Percentiles rank a stretch among this genome's conserved stretches.
Evolutionary conservation across 2,113 vertebrate genomes (phyloP).

Genomic region (Catharus minimus): DNA sequence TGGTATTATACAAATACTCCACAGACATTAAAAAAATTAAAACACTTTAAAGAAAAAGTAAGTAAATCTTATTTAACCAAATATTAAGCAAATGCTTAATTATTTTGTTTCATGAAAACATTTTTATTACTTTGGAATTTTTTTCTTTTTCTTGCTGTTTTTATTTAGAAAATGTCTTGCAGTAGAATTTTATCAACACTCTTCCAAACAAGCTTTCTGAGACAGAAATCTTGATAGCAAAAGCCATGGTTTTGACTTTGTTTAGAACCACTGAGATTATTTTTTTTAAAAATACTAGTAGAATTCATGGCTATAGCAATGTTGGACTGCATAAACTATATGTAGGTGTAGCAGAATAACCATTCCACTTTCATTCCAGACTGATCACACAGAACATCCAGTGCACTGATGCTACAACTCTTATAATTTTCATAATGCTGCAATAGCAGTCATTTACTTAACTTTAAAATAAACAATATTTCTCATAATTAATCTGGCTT

Average conservation of each 20-base stretch:
- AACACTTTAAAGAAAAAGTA: slow-evolving; percentile 81
- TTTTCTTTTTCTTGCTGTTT: slow-evolving; percentile 57
- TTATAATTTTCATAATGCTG: slow-evolving; percentile 31
- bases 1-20: slow-evolving; percentile 85
- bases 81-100: slow-evolving; percentile 77
- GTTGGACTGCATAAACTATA: slow-evolving; percentile 42
- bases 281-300: slow-evolving; percentile 57
- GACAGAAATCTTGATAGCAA: slow-evolving; percentile 76
- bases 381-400: slow-evolving; percentile 13
- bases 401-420: slow-evolving; percentile 29
- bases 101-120: slow-evolving; percentile 73
- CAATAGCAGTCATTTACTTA: slow-evolving; percentile 52
- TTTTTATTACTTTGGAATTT: slow-evolving; percentile 81
- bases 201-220: slow-evolving; percentile 73
- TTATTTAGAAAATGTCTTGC: slow-evolving; percentile 76
- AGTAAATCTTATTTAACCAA: slow-evolving; percentile 79
- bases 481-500: slow-evolving; percentile 69
- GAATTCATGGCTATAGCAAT: slow-evolving; percentile 64
- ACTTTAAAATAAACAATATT: slow-evolving; percentile 72
- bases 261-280: slow-evolving; percentile 68
- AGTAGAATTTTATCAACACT: slow-evolving; percentile 74
- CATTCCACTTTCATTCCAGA: slow-evolving; percentile 47
- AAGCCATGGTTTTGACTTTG: slow-evolving; percentile 58
- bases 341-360: slow-evolving; percentile 31
- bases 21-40: slow-evolving; percentile 84